These are phyloP conservation scores for Shinisaurus crocodilurus DNA, from an alignment of 2,113 vertebrate genomes.

Conservation along the genomic window DNA sequence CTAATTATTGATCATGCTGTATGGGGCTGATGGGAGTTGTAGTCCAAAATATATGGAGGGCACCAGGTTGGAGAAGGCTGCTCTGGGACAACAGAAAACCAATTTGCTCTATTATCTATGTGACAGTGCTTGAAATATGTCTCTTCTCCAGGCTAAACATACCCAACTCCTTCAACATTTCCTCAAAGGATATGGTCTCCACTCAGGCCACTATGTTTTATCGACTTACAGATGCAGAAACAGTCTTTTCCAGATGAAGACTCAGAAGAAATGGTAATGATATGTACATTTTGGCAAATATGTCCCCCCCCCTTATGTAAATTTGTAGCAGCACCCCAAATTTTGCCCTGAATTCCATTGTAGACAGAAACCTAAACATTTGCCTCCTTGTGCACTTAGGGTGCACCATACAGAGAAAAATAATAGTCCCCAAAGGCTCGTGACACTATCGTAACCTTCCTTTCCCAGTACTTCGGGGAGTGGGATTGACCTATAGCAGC, in stretches of 20 bases:
- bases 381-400: background rate
- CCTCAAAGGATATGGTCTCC: background rate
- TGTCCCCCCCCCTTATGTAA: background rate
- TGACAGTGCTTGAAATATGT: too few relatives aligned
- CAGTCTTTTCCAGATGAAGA: background rate
- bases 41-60: too few relatives aligned
- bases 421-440: background rate
- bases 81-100: too few relatives aligned
- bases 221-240: background rate
- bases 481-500: too few relatives aligned
- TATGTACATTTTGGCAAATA: background rate
- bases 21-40: too few relatives aligned
- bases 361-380: background rate
- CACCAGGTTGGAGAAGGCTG: too few relatives aligned
- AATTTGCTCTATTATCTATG: too few relatives aligned
- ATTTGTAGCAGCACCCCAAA: background rate
- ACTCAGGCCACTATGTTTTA: background rate
- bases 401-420: background rate
- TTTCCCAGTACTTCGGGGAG: background rate
- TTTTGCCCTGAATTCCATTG: background rate
- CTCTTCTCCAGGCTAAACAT: background rate
- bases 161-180: background rate
- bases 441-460: background rate
- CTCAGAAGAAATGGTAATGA: background rate
- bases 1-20: too few relatives aligned